Conservation (phyloP, 2,888 invertebrate species). For the Xylocampa areola region DNA sequence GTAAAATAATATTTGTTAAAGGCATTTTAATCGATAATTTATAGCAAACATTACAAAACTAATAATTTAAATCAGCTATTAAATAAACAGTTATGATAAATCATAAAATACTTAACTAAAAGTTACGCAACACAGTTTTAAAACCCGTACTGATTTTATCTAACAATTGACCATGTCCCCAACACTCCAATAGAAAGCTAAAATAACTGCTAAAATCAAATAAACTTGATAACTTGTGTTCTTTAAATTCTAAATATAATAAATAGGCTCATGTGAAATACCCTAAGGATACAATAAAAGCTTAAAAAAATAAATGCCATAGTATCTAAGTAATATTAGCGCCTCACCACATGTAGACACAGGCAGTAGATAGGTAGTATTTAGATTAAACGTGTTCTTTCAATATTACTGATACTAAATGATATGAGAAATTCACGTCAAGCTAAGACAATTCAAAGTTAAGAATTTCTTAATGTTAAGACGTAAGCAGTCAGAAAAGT, state of each 20-base stretch:
- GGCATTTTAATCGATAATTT: slow-evolving; percentile 16
- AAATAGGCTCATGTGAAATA: slow-evolving; percentile 53
- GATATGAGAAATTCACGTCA: slow-evolving; percentile 15
- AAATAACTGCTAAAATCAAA: slow-evolving; percentile 31
- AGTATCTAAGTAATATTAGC: too few species aligned
- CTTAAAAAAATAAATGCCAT: slow-evolving; percentile 64
- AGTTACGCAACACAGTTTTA: slow-evolving; percentile 45
- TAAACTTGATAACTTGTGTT: slow-evolving; percentile 45
- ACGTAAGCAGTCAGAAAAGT: not conserved
- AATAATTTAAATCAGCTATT: slow-evolving; percentile 23
- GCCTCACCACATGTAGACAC: slow-evolving; percentile 41
- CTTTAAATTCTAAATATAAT: slow-evolving; percentile 35
- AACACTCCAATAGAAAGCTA: slow-evolving; percentile 49
- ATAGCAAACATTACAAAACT: slow-evolving; percentile 23
- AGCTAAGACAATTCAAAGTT: slow-evolving; percentile 35
- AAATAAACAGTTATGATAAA: slow-evolving; percentile 12
- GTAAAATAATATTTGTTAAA: slow-evolving; percentile 15
- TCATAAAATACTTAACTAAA: slow-evolving; percentile 31
- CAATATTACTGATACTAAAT: slow-evolving; percentile 5
- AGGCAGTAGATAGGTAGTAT: too few species aligned
- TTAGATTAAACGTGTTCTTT: slow-evolving; percentile 7
- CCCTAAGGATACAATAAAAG: slow-evolving; percentile 59
- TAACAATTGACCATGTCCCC: slow-evolving; percentile 66
- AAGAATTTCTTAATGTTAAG: slow-evolving; percentile 49
- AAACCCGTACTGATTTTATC: slow-evolving; percentile 51